A percentile compares a stretch with the other conserved stretches of the same genome.
Conservation (phyloP, 2,888 invertebrate species). For the Apotomis turbidana region DNA sequence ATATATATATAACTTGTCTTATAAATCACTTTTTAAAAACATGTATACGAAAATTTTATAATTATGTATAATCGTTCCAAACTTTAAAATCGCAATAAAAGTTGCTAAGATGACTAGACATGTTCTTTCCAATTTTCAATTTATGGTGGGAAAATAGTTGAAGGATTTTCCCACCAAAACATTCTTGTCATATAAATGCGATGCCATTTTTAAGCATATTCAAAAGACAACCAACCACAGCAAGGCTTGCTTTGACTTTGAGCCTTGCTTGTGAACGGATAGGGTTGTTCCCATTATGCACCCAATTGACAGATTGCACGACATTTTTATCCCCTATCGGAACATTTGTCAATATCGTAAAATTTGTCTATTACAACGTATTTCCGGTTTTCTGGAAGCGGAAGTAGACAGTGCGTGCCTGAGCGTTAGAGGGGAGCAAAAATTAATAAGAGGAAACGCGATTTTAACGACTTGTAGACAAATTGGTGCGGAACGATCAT, state of each 20-base stretch:
- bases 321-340: constrained; percentile 49
- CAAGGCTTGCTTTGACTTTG: not conserved
- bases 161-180: constrained; percentile 19
- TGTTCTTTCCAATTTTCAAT: too few species aligned
- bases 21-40: too few species aligned
- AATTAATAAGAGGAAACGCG: constrained; percentile 78
- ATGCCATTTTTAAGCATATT: constrained; percentile 35
- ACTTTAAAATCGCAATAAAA: too few species aligned
- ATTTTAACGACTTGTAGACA: constrained; percentile 76
- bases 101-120: too few species aligned
- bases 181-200: constrained; percentile 30
- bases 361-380: constrained; percentile 64
- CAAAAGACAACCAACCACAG: constrained; percentile 7
- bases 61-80: too few species aligned
- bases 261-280: constrained; percentile 4
- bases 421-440: constrained; percentile 63
- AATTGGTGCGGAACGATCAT: constrained; percentile 76
- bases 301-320: constrained; percentile 11
- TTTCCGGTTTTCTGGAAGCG: constrained; percentile 61
- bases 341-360: constrained; percentile 65
- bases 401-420: constrained; percentile 60
- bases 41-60: too few species aligned
- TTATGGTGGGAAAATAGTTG: too few species aligned
- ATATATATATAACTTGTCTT: too few species aligned
- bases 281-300: constrained; percentile 4